phyloP scores from a whole-genome alignment of 2,113 vertebrate genomes.

The Notothenia rossii region DNA sequence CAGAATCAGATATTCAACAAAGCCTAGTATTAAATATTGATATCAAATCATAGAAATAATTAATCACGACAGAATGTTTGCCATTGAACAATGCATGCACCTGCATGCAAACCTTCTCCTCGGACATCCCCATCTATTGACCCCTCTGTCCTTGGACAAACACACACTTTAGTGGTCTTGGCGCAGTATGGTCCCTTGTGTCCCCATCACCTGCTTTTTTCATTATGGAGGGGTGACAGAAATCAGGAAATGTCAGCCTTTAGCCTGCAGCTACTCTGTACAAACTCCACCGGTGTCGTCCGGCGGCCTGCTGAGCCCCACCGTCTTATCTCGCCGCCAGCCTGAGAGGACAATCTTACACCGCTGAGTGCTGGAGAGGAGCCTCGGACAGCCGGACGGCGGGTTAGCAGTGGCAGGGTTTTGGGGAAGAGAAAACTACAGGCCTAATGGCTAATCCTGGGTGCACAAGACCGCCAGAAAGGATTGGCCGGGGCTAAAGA shows the following conservation, averaged over 20 bases:
- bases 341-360: slow-evolving; percentile 61
- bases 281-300: slow-evolving; percentile 45
- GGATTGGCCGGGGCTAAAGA: slow-evolving; percentile 56
- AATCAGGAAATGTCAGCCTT: slow-evolving; percentile 64
- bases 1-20: too few species aligned
- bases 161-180: slow-evolving; percentile 49
- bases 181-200: slow-evolving; percentile 55
- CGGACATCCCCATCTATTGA: slow-evolving; percentile 23
- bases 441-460: slow-evolving; percentile 69
- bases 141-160: slow-evolving; percentile 43
- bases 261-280: slow-evolving; percentile 29
- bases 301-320: slow-evolving; percentile 51
- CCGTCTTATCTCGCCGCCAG: slow-evolving; percentile 63
- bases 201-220: slow-evolving; percentile 61
- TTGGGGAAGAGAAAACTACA: slow-evolving; percentile 43
- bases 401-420: slow-evolving; percentile 44
- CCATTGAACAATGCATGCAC: background rate
- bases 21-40: background rate
- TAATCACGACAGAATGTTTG: background rate
- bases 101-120: slow-evolving; percentile 4
- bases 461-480: slow-evolving; percentile 59
- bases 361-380: slow-evolving; percentile 55
- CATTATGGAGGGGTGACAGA: slow-evolving; percentile 52
- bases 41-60: background rate
- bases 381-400: slow-evolving; percentile 46